Conservation (phyloP, 2,888 invertebrate species). For the Apamea epomidion region DNA sequence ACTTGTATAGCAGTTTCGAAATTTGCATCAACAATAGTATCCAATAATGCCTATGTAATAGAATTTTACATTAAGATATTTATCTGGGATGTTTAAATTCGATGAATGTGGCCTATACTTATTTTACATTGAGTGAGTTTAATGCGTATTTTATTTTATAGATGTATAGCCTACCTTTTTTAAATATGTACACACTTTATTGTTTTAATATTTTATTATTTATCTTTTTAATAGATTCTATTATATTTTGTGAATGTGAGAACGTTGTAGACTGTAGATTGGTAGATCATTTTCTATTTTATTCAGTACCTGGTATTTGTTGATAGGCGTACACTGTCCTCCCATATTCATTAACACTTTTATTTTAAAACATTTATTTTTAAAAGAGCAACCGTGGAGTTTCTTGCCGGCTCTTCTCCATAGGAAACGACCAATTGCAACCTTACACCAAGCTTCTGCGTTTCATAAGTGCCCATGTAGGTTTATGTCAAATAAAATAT, state of each 20-base stretch:
- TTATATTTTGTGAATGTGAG: background rate
- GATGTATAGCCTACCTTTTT: background rate
- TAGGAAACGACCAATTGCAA: background rate
- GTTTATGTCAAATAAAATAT: background rate
- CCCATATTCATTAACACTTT: too few species aligned
- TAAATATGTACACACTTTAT: too few species aligned
- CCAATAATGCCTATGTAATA: slow-evolving; percentile 24
- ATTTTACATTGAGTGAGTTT: background rate
- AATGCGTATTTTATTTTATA: background rate
- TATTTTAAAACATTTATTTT: background rate
- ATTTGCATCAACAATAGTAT: slow-evolving; percentile 48
- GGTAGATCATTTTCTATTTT: background rate
- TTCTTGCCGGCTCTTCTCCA: background rate
- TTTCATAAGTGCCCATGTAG: too few species aligned
- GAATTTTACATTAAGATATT: slow-evolving; percentile 55
- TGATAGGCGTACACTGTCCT: background rate
- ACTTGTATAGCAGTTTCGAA: slow-evolving; percentile 48
- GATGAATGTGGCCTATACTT: background rate
- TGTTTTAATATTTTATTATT: background rate
- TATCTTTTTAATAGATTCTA: background rate
- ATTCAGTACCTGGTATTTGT: background rate
- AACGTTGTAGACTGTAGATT: background rate
- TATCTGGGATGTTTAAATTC: slow-evolving; percentile 31
- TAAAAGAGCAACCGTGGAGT: background rate
- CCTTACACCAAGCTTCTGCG: background rate